Evolutionary conservation across 2,797 vertebrate species (phyloP).

Genomic region (Telmatherina bonti): DNA sequence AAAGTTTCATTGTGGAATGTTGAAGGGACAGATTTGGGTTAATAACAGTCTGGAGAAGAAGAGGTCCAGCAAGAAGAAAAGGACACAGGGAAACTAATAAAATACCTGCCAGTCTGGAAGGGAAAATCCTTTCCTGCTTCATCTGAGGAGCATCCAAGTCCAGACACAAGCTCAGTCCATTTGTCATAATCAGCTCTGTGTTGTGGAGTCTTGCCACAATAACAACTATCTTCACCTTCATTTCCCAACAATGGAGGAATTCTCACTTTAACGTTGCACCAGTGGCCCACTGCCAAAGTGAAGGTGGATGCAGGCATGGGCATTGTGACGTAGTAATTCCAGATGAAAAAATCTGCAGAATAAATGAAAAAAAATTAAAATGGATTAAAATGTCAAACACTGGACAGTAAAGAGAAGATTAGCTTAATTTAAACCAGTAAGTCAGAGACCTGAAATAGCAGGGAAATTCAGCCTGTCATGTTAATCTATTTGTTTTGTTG

Average conservation of each 20-base stretch:
- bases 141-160: constrained; percentile 50
- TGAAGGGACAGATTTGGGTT: constrained; percentile 62
- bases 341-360: constrained; percentile 83
- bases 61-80: constrained; percentile 50
- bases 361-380: constrained; percentile 1
- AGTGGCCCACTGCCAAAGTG: constrained; percentile 93
- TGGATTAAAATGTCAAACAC: constrained; percentile 27
- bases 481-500: not conserved
- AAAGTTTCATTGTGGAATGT: constrained; percentile 65
- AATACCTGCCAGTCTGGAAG: constrained; percentile 77
- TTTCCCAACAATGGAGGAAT: constrained; percentile 43
- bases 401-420: not conserved
- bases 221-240: constrained; percentile 28
- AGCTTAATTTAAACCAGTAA: not conserved
- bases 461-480: not conserved
- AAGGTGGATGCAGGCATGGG: constrained; percentile 98
- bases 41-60: constrained; percentile 63
- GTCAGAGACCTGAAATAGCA: not conserved
- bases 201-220: constrained; percentile 28
- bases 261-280: constrained; percentile 84
- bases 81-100: constrained; percentile 61
- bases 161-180: constrained; percentile 42
- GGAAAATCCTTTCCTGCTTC: constrained; percentile 51
- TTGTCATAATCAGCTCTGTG: constrained; percentile 10
- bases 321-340: constrained; percentile 97